Evolutionary conservation across 2,888 invertebrate genomes (phyloP), one percentile per base, ranked within the genome.

Genomic region (Lasioglossum marginatum): DNA sequence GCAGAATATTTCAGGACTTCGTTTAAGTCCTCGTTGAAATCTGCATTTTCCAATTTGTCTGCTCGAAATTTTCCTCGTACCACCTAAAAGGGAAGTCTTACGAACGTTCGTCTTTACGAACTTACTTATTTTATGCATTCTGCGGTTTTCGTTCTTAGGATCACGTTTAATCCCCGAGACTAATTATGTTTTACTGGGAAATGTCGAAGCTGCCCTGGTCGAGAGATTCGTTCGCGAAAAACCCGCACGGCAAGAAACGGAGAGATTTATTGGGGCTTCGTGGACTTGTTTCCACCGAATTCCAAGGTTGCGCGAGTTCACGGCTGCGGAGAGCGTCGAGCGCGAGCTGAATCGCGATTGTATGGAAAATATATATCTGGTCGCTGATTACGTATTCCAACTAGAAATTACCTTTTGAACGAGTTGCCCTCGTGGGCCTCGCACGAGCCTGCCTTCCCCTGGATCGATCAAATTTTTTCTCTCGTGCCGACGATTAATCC

Each of bases 291-390:
- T 75, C 12, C 37, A 75, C 79, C 78, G 63, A 63, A 76, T 83
- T 57, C 78, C 83, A 85, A 85, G 85, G 85, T 72, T 79, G 66
- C 57, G n/a, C 72, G 52, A 57, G 43, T 45, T 66, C 63, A 23
- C 45, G 16, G 48, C 71, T 75, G 16, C 70, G 71, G 40, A 66
- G 72, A 76, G 48, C 63, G 37, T 14, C 34, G 72, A 57, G 78
- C 79, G 71, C 79, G 23, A 37, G 73, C 68, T 68, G 82, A 82
- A 84, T 84, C 73, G 60, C 70, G 52, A 81, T 83, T 45, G 73
- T 66, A 72, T 43, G 66, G 52, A 48, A 77, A 84, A 75, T 68
- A 37, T 34, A 75, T 68, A 37, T 34, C 27, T 14, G 23, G 23
- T 31, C 68, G 23, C n/a, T 45, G 48, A 70, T 60, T 57, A 73